Evolutionary conservation across 2,888 invertebrate genomes (phyloP), one percentile per base, ranked within the genome.

Genomic region (Euplagia quadripunctaria): DNA sequence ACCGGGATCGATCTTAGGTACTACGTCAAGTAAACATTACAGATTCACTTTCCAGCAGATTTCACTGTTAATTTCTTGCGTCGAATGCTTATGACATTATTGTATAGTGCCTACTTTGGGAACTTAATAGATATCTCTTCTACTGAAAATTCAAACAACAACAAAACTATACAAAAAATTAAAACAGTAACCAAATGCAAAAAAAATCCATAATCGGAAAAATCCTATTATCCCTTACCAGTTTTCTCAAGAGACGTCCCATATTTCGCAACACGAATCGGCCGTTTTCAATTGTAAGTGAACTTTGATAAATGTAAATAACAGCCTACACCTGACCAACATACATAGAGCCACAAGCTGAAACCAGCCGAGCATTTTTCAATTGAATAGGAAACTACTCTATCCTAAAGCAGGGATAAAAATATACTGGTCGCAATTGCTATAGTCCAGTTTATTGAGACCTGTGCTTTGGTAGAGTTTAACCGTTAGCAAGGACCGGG

Each of bases 191-290:
- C 31, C 61, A 61, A 58, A 14, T 61, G 61, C 5, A 31, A 31
- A 31, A 69, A 73, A 74, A 11, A 64, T 68, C 68, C 42, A 78
- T 46, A 75, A 77, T 74, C 9, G 31, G 77, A 81, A 77, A 83
- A 81, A 83, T 83, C 75, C 75, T 74, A 82, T 86, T 85, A 83
- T 85, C 84, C 85, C 84, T 82, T 82, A 78, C 81, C 87, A 86
- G 87, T 88, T 90, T 92, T 89, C 94, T 93, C 93, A 82, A 79
- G 93, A 92, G 92, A 88, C 89, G 88, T 88, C 90, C 92, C 90
- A 94, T 93, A 94, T 94, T 94, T 94, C 89, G 92, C 91, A 93
- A 61, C 31, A 91, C 89, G 88, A 91, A 90, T 89, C 90, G 89
- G 89, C 88, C 88, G 86, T 87, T 90, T 87, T 87, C 92, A 89